Percentiles rank a stretch among this genome's conserved stretches.
Evolutionary conservation across 2,888 invertebrate genomes (phyloP).

Genomic region (Lepidochrysops patricia): DNA sequence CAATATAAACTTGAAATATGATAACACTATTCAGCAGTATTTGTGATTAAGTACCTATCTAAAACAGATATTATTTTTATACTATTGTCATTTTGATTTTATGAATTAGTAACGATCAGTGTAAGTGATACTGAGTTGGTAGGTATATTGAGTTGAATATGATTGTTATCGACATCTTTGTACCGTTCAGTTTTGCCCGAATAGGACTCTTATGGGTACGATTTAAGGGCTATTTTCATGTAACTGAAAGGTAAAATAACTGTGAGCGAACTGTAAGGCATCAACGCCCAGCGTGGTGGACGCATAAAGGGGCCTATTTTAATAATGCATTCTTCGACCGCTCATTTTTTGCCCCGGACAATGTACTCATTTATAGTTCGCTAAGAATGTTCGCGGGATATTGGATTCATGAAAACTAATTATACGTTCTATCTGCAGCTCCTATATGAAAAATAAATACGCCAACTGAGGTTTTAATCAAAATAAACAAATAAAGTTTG

Average conservation of each 20-base stretch:
- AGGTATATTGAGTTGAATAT: conserved; percentile 38
- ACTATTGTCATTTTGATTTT: not conserved
- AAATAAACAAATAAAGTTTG: too few species aligned
- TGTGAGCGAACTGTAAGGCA: too few species aligned
- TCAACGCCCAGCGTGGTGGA: conserved; percentile 20
- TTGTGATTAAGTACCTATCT: not conserved
- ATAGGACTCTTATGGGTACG: too few species aligned
- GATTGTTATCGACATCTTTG: conserved; percentile 36
- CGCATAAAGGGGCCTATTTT: conserved; percentile 13
- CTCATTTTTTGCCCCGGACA: conserved; percentile 9
- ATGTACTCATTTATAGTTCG: conserved; percentile 8
- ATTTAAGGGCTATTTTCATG: too few species aligned
- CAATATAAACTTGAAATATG: not conserved
- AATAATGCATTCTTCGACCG: conserved; percentile 11
- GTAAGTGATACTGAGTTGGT: not conserved
- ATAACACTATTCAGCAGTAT: not conserved
- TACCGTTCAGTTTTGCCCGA: too few species aligned
- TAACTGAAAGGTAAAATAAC: too few species aligned
- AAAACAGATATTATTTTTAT: not conserved
- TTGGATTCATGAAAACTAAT: not conserved
- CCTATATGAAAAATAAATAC: too few species aligned
- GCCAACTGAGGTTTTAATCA: too few species aligned
- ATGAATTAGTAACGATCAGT: not conserved
- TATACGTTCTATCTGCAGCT: not conserved
- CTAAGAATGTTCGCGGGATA: not conserved